Percentiles rank a stretch among this genome's conserved stretches.
These are phyloP conservation scores for Caracal caracal DNA, from an alignment of 2,113 vertebrate genomes.

Conservation along the genomic window DNA sequence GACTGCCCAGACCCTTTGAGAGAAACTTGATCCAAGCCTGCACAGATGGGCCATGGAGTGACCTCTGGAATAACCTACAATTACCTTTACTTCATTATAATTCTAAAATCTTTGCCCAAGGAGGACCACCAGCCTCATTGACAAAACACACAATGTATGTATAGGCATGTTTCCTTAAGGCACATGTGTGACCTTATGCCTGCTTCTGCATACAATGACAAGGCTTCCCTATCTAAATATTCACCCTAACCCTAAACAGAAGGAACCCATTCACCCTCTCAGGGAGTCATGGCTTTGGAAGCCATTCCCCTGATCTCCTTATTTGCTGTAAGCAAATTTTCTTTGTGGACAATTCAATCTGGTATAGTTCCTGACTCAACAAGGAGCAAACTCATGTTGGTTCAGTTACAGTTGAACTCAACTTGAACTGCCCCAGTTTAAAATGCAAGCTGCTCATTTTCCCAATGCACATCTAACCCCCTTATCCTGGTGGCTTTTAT, in stretches of 20 bases:
- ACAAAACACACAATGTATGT: neutral
- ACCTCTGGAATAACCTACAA: neutral
- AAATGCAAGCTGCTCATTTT: neutral
- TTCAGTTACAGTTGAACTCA: neutral
- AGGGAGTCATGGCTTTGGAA: neutral
- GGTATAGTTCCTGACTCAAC: neutral
- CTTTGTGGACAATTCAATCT: neutral
- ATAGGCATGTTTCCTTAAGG: neutral
- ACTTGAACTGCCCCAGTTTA: neutral
- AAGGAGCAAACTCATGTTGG: neutral
- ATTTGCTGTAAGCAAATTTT: neutral
- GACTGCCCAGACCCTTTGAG: neutral
- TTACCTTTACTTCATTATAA: neutral
- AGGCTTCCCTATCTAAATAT: neutral
- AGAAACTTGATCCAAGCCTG: neutral
- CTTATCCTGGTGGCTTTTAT: neutral
- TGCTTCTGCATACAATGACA: neutral
- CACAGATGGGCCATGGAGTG: neutral
- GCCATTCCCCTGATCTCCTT: neutral
- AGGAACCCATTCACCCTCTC: neutral
- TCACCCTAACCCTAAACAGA: neutral
- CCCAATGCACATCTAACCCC: accelerated
- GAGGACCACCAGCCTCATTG: neutral
- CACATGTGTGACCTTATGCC: neutral
- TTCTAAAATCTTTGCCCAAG: neutral